Base-by-base conservation (phyloP, 2,113 vertebrate genomes). In the Rhodinocichla rosea region DNA sequence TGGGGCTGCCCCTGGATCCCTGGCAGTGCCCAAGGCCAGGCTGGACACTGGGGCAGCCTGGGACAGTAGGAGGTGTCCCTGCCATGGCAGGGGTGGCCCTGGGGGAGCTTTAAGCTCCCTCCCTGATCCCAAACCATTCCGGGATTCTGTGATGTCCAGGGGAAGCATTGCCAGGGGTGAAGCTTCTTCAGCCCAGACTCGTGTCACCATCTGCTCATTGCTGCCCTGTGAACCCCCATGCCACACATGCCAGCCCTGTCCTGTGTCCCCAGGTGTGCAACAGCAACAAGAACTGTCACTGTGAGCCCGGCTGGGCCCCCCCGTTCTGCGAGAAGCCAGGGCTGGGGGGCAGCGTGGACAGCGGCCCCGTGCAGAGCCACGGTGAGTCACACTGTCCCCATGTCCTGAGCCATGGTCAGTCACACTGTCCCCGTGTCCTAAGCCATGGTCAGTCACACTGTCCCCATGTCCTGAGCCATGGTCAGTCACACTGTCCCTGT, bases 271-370 rank as follows among this genome's bases (percentile, higher is more conserved):
- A 99, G 99, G 99, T 99, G 45, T 99, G 99, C 95, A 99, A 99
- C 97, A 99, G 98, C 96, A 99, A 99, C 86, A 93, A 91, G 69
- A 99, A 99, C 97, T 99, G 99, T 84, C 99, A 99, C 96, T 99
- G 99, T 24, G 95, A 97, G 21, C 96, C 97, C 0, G 98, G 99
- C 56, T 99, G 99, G 99, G 99, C 98, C 1, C 99, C 99, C 2
- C 99, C 99, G 2, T 98, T 90, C 97, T 99, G 99, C 17, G 98
- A 99, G 88, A 98, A 99, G 94, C 98, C 98, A 0, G 99, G 99
- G 7, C 97, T 98, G 1, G 99, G 99, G 0, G 99, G 99, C 75
- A 99, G 99, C 0, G 94, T 99, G 95, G 99, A 99, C 97, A 99
- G 99, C 1, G 99, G 99, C 32, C 99, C 99, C 0, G 87, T 99